phyloP scores from a whole-genome alignment of 2,113 vertebrate genomes.

The Macrotus californicus region DNA sequence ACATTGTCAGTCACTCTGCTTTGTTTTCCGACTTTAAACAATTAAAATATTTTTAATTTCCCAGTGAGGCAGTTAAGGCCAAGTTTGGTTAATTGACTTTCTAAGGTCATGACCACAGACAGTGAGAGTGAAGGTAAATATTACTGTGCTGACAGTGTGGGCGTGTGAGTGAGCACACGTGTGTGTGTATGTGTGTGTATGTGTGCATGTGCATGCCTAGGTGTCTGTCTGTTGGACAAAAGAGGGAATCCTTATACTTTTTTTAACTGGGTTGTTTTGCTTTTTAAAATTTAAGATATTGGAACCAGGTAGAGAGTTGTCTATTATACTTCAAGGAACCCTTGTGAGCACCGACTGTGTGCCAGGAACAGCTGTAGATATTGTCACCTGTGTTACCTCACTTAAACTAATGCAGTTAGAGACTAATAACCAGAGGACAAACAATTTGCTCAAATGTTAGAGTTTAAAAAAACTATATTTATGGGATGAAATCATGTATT shows the following conservation, averaged over 20 bases:
- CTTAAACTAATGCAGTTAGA: not conserved
- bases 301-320: not conserved
- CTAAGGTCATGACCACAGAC: not conserved
- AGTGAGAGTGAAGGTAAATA: not conserved
- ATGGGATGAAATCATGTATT: not conserved
- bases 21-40: not conserved
- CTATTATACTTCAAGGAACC: not conserved
- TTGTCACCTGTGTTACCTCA: not conserved
- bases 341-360: not conserved
- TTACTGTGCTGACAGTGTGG: not conserved
- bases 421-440: not conserved
- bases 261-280: not conserved
- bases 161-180: accelerated
- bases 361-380: not conserved
- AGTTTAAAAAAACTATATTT: not conserved
- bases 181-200: accelerated
- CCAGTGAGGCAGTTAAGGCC: not conserved
- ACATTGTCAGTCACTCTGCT: not conserved
- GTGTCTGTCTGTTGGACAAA: too few species aligned
- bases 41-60: conserved; percentile 11
- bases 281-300: not conserved
- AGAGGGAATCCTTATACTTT: not conserved
- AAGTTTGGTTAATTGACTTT: not conserved
- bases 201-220: accelerated
- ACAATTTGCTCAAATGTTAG: not conserved